Base-by-base conservation (phyloP, 2,888 invertebrate species). In the Cryptus viduatorius region DNA sequence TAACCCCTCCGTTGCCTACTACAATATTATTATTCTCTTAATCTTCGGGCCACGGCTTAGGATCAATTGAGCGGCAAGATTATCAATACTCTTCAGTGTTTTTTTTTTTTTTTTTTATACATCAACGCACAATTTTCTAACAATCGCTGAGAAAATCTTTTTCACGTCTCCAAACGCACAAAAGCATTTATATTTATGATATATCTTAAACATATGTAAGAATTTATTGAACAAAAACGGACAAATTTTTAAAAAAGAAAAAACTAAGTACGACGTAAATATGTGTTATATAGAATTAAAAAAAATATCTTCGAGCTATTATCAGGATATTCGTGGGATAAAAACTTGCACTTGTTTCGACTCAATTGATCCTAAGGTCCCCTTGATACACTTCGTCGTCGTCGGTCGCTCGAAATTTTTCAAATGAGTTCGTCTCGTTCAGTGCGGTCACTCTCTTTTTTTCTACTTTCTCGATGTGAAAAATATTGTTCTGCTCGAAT, bases 1-100 rank as follows among this genome's bases (percentile, higher is more conserved):
- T 89, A 81, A 87, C 86, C 87, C 88, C 88, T 88, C 87, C 83
- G 88, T 90, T 90, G 89, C 85, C 88, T 87, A 80, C 79, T 44
- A 79, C 76, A 61, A 24, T 24, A 24, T 24, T 53, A 76, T 64
- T 50, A 76, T 59, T 16, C 80, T 69, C 29, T 84, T 86, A 84
- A 75, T 19, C 31, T 68, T 86, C 82, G 77, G 88, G 79, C 69
- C 59, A 76, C 31, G 2, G 84, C 83, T 86, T 88, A 89, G 88
- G 87, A 88, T 89, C 88, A 88, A 87, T 87, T 86, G 88, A 90
- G 88, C 71, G 67, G 42, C 71, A 76, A 69, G 61, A 68, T 79
- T 50, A 65, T 72, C 65, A 69, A 64, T 37, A 73, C 61, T 50
- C 24, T 24, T 24, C 24, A 61, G 29, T 86, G 50, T 56, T 65